These are phyloP conservation scores for Hemitrygon akajei DNA, from an alignment of 2,797 vertebrate genomes.

Conservation along the genomic window DNA sequence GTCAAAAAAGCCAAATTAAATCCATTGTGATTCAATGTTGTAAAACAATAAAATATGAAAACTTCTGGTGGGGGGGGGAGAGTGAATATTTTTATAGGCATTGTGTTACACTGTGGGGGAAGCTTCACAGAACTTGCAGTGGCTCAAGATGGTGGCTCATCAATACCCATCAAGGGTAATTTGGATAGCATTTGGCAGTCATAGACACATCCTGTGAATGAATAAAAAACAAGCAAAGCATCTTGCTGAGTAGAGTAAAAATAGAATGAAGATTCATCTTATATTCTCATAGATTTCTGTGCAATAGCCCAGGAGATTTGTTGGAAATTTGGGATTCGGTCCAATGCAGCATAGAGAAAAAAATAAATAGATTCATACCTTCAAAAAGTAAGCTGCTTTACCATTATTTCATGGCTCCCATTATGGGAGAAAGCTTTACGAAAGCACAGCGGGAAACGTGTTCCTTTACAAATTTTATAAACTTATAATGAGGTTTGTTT, in stretches of 20 bases:
- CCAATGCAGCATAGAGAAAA: background rate
- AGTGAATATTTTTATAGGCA: too few relatives aligned
- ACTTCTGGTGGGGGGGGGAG: too few relatives aligned
- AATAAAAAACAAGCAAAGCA: too few relatives aligned
- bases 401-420: background rate
- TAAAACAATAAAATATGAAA: too few relatives aligned
- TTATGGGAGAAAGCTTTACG: background rate
- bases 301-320: background rate
- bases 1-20: too few relatives aligned
- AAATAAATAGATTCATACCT: background rate
- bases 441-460: background rate
- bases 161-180: too few relatives aligned
- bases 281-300: slow-evolving; percentile 5
- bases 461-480: background rate
- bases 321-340: background rate
- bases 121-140: too few relatives aligned
- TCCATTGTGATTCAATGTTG: too few relatives aligned
- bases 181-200: too few relatives aligned
- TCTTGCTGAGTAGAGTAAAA: slow-evolving; percentile 2
- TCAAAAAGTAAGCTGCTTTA: background rate
- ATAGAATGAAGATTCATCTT: background rate
- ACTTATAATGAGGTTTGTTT: slow-evolving; percentile 24
- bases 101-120: too few relatives aligned
- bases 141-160: too few relatives aligned
- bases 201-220: too few relatives aligned